Base-by-base conservation (phyloP, 23 tunicate species). In the Pegea sp. region DNA sequence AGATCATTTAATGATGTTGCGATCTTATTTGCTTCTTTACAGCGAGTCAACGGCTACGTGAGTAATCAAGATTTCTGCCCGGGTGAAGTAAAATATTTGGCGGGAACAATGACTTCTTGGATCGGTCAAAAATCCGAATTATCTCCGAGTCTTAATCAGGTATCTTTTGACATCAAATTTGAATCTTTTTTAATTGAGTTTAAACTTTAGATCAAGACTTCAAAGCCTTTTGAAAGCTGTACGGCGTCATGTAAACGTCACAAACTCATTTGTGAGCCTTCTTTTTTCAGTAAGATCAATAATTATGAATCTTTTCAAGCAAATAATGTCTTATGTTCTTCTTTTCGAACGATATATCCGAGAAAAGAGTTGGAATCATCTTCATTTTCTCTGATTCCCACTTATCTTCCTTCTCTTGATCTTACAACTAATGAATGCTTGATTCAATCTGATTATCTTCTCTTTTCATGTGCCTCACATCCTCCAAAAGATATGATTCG, bases 41-140 rank as follows among this genome's bases (percentile, higher is more conserved):
- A 87, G 88, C 58, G 96, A 59, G 0, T 87, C 2, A 52, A 75
- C 38, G 65, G 65, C n/a, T 87, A 64, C 64, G 29, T 75, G 3
- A 78, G 60, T 57, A 64, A 87, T 24, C 96, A 87, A 60, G 88
- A 87, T 58, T 87, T 87, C 55, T 87, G 96, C 60, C 4, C n/a
- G 1, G 65, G 61, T 31, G 21, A 29, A 18, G 25, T 64, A 4
- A 34, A 59, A 28, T 43, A 57, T 18, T 20, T 13, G 4, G 60
- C 31, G 33, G 53, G 38, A 1, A 20, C 53, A 20, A 30, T 26
- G n/a, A 33, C 28, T 1, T 30, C 48, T 20, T 87, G 96, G 96
- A 58, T 25, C 26, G 38, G 44, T 22, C 2, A 33, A 13, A 63
- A 62, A 57, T 19, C 42, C 26, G 50, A 24, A 44, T 84, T n/a